These are phyloP conservation scores for Nasonia giraulti DNA, from an alignment of 1,140 invertebrate genomes.

Conservation along the genomic window DNA sequence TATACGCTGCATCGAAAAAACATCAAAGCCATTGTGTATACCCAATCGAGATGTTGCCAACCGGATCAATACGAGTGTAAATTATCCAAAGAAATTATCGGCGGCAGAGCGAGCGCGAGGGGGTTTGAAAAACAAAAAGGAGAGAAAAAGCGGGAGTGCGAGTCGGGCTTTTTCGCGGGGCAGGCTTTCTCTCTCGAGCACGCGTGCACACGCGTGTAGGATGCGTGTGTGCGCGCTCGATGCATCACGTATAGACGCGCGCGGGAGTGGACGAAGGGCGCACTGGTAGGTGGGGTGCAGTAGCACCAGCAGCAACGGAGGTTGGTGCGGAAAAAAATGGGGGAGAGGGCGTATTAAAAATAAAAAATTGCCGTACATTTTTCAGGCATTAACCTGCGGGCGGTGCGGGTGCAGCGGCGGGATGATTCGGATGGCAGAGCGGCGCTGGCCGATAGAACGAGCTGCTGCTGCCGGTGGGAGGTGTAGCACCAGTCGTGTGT, in stretches of 20 bases:
- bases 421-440: slow-evolving; percentile 38
- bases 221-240: slow-evolving; percentile 61
- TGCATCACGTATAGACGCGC: slow-evolving; percentile 71
- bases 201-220: slow-evolving; percentile 48
- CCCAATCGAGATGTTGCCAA: slow-evolving; percentile 72
- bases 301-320: slow-evolving; percentile 12
- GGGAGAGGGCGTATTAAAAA: slow-evolving; percentile 73
- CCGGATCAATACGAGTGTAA: slow-evolving; percentile 75
- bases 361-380: slow-evolving; percentile 76
- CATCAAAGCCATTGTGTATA: slow-evolving; percentile 70
- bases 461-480: slow-evolving; percentile 51
- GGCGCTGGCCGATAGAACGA: slow-evolving; percentile 34
- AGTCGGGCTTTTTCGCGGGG: slow-evolving; percentile 13
- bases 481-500: slow-evolving; percentile 34
- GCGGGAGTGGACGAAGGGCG: slow-evolving; percentile 57
- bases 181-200: neutral
- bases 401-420: slow-evolving; percentile 57
- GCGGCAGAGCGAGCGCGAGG: slow-evolving; percentile 67
- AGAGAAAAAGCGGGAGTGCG: neutral
- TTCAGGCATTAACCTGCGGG: slow-evolving; percentile 74
- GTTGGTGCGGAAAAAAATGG: slow-evolving; percentile 45
- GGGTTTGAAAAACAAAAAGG: slow-evolving; percentile 51
- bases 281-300: slow-evolving; percentile 44
- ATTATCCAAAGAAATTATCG: slow-evolving; percentile 76
- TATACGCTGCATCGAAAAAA: slow-evolving; percentile 41